Evolutionary conservation across 2,888 invertebrate genomes (phyloP).

Genomic region (Aquatica leii): DNA sequence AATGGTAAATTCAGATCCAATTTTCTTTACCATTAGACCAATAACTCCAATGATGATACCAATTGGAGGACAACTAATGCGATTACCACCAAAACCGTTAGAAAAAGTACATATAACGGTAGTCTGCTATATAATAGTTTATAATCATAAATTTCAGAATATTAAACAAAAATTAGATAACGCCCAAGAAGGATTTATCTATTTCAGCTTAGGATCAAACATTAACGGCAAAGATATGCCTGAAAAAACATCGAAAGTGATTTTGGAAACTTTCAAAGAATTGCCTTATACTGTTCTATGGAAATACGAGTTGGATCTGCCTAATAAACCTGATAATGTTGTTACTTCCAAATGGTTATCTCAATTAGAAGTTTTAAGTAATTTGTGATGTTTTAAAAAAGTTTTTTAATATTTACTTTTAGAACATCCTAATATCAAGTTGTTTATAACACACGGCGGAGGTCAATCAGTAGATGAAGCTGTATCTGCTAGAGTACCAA

Average conservation of each 20-base stretch:
- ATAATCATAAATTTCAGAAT: slow-evolving; percentile 2
- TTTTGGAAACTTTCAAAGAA: background rate
- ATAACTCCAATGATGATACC: slow-evolving; percentile 57
- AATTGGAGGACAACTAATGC: slow-evolving; percentile 49
- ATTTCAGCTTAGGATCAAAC: slow-evolving; percentile 10
- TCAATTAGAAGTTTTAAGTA: slow-evolving; percentile 9
- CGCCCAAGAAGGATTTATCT: slow-evolving; percentile 5
- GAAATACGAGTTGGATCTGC: slow-evolving; percentile 5
- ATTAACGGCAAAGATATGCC: slow-evolving; percentile 5
- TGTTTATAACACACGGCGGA: slow-evolving; percentile 9
- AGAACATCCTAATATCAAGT: background rate
- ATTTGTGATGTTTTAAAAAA: background rate
- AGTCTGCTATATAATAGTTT: no score
- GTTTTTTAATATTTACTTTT: background rate
- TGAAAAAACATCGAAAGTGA: background rate
- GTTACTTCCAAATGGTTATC: background rate
- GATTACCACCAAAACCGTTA: background rate
- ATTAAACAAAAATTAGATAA: background rate
- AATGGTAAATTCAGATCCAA: slow-evolving; percentile 58
- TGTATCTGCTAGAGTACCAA: background rate
- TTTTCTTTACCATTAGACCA: slow-evolving; percentile 56
- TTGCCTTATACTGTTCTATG: background rate
- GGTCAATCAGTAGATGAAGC: background rate
- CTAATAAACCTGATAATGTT: background rate
- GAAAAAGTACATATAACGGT: background rate